Evolutionary conservation across 2,888 invertebrate genomes (phyloP).

Genomic region (Tenthredo livida): DNA sequence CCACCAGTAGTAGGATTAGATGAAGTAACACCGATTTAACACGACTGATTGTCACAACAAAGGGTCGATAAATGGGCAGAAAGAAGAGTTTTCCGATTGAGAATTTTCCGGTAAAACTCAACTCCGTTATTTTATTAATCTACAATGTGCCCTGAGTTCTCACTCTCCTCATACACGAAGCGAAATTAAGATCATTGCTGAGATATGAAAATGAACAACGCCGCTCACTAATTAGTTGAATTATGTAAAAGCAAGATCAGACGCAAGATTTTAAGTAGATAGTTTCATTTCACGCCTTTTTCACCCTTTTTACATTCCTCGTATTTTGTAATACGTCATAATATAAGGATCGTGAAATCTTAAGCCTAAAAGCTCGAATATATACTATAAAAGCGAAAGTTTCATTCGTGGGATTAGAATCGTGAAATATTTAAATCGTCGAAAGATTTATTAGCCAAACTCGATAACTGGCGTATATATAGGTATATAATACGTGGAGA

Average conservation of each 20-base stretch:
- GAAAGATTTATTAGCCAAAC: not conserved
- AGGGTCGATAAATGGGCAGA: not conserved
- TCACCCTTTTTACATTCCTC: not conserved
- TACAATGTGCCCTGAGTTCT: not conserved
- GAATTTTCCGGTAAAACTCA: not conserved
- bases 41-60: not conserved
- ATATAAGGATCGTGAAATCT: not conserved
- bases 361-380: not conserved
- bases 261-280: not conserved
- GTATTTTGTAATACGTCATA: not conserved
- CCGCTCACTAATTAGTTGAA: conserved; percentile 18
- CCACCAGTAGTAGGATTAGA: not conserved
- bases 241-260: not conserved
- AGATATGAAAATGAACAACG: conserved; percentile 17
- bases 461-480: not conserved
- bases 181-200: not conserved
- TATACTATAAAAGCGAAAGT: not conserved
- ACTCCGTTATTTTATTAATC: not conserved
- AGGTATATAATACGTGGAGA: not conserved
- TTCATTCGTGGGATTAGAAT: not conserved
- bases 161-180: not conserved
- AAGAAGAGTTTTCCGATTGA: not conserved
- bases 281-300: not conserved
- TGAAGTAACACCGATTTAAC: not conserved
- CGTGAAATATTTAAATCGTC: not conserved